Percentiles rank a stretch among this genome's conserved stretches.
Evolutionary conservation across 2,888 invertebrate genomes (phyloP).

Genomic region (Tenthredo scrophulariae): DNA sequence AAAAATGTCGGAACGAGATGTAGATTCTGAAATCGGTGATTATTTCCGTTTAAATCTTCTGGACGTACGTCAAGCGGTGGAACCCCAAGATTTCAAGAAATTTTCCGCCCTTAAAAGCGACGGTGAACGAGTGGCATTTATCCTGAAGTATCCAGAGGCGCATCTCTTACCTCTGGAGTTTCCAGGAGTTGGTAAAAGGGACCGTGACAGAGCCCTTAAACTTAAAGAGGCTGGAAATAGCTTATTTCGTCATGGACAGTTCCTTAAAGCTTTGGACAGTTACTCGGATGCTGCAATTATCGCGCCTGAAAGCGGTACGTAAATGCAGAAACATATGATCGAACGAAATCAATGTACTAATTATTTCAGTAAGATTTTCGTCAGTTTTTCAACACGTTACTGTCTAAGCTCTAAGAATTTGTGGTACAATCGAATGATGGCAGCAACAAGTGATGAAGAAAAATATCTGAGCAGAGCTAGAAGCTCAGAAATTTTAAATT

Average conservation of each 20-base stretch:
- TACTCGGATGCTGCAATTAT: constrained; percentile 86
- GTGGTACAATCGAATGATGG: neutral
- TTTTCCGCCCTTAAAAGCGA: constrained; percentile 84
- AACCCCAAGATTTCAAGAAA: constrained; percentile 82
- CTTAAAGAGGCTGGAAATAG: constrained; percentile 87
- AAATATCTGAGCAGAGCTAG: neutral
- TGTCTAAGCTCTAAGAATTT: neutral
- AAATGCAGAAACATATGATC: constrained; percentile 46
- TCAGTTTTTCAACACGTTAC: neutral
- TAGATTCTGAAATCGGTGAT: constrained; percentile 66
- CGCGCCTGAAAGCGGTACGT: constrained; percentile 85
- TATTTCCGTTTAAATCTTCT: constrained; percentile 72
- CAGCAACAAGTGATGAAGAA: neutral
- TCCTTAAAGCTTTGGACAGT: constrained; percentile 83
- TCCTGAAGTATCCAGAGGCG: constrained; percentile 80
- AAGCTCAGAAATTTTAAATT: neutral
- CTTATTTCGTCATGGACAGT: constrained; percentile 86
- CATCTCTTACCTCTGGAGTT: constrained; percentile 79
- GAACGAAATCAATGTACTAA: constrained; percentile 20
- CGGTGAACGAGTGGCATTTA: constrained; percentile 83
- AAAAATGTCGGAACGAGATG: constrained; percentile 55
- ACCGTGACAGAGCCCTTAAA: constrained; percentile 81
- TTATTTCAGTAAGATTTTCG: constrained; percentile 38
- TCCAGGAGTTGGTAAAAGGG: constrained; percentile 80
- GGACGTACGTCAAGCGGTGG: constrained; percentile 79